A percentile compares a stretch with the other conserved stretches of the same genome.
phyloP scores from a whole-genome alignment of 2,113 vertebrate genomes.

The Junco hyemalis region DNA sequence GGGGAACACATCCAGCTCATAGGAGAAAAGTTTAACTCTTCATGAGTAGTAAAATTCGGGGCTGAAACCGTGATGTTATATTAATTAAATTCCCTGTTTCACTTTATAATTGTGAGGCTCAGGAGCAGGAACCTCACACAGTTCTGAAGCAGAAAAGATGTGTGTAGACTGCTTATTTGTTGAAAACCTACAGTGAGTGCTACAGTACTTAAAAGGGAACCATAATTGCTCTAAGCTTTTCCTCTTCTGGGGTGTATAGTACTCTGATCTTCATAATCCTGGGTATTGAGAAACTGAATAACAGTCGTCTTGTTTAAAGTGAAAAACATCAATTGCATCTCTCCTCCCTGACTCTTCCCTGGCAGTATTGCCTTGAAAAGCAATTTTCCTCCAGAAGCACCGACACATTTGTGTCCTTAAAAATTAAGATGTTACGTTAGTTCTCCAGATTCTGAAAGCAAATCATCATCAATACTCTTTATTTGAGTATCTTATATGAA shows the following conservation, averaged over 20 bases:
- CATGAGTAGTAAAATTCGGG: background rate
- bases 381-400: conserved; percentile 11
- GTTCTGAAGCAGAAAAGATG: conserved; percentile 7
- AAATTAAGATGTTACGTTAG: conserved; percentile 13
- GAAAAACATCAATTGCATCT: conserved; percentile 57
- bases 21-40: conserved; percentile 18
- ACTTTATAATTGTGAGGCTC: conserved; percentile 1
- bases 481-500: background rate
- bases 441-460: background rate
- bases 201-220: conserved; percentile 51
- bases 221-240: conserved; percentile 71
- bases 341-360: conserved; percentile 53
- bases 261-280: conserved; percentile 71
- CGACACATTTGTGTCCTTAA: background rate
- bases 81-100: background rate
- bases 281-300: conserved; percentile 57
- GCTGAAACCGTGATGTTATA: background rate
- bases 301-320: conserved; percentile 63
- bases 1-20: background rate
- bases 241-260: conserved; percentile 46
- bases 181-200: conserved; percentile 54
- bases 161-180: conserved; percentile 56
- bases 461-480: background rate
- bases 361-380: background rate
- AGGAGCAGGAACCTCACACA: background rate